Conservation (phyloP, 2,888 invertebrate species). For the Tholera decimalis region DNA sequence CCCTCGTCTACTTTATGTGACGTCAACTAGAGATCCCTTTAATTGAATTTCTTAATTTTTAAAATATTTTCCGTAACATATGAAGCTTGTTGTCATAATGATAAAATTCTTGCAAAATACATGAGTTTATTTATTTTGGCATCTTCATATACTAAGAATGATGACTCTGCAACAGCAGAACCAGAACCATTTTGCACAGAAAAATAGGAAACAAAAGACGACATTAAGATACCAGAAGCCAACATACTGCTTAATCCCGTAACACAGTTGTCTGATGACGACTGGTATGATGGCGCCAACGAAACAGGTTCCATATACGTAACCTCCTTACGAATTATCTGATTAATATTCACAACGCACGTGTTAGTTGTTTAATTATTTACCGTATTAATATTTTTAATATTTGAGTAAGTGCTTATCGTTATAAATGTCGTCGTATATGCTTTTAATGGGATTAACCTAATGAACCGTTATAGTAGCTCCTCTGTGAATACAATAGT, state of each 20-base stretch:
- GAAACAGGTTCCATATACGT: conserved; percentile 52
- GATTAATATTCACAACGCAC: conserved; percentile 54
- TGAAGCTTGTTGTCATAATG: background rate
- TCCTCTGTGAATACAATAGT: background rate
- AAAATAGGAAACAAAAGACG: conserved; percentile 29
- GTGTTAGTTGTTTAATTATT: conserved; percentile 42
- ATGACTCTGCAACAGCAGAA: conserved; percentile 23
- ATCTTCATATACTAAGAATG: conserved; percentile 9
- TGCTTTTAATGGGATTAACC: conserved; percentile 36
- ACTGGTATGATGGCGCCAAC: conserved; percentile 53
- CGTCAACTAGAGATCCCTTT: background rate
- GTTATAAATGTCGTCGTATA: conserved; percentile 29
- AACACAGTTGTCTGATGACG: conserved; percentile 41
- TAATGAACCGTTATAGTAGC: conserved; percentile 24
- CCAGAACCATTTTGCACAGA: conserved; percentile 16
- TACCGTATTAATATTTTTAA: conserved; percentile 29
- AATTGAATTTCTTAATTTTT: background rate
- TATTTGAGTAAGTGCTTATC: conserved; percentile 29
- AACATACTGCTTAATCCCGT: conserved; percentile 27
- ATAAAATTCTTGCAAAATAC: background rate
- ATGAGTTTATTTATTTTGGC: conserved; percentile 17
- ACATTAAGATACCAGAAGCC: conserved; percentile 9
- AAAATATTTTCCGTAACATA: background rate
- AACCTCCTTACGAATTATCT: conserved; percentile 48
- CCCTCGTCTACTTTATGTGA: background rate